Percentiles rank a stretch among this genome's conserved stretches.
Evolutionary conservation across 2,797 vertebrate species (phyloP).

Genomic region (Thamnophis elegans): DNA sequence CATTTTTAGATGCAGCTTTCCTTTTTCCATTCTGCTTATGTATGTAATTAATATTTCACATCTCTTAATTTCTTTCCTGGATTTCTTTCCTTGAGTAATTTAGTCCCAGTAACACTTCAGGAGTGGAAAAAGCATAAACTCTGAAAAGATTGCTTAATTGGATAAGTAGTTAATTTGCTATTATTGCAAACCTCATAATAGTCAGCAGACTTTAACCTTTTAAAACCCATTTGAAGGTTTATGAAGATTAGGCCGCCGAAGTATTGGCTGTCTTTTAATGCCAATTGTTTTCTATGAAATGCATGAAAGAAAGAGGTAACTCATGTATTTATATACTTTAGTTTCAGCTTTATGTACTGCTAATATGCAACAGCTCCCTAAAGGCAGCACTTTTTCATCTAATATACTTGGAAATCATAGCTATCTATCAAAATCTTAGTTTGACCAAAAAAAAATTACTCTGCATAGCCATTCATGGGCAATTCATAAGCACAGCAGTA

Average conservation of each 20-base stretch:
- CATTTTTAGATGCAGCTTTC: conserved; percentile 37
- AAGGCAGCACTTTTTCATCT: conserved; percentile 16
- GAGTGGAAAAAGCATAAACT: conserved; percentile 51
- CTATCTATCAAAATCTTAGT: conserved; percentile 26
- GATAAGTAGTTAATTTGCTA: conserved; percentile 54
- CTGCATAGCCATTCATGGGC: conserved; percentile 33
- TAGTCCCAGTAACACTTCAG: conserved; percentile 62
- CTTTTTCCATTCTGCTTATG: conserved; percentile 49
- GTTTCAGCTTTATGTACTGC: conserved; percentile 3
- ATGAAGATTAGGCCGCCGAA: conserved; percentile 34
- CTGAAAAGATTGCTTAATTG: conserved; percentile 60
- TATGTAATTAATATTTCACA: conserved; percentile 64
- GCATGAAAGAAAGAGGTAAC: conserved; percentile 19
- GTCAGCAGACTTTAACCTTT: conserved; percentile 60
- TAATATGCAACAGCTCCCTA: neutral
- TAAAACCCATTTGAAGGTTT: conserved; percentile 46
- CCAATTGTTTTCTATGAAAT: conserved; percentile 38
- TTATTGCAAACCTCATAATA: conserved; percentile 45
- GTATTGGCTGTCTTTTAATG: conserved; percentile 8
- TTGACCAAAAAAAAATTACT: conserved; percentile 38
- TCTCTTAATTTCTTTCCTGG: conserved; percentile 64
- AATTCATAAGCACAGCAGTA: conserved; percentile 28
- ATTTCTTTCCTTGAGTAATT: conserved; percentile 57
- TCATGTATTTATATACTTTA: conserved; percentile 12
- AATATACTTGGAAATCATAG: conserved; percentile 14